Evolutionary conservation across 2,113 vertebrate species (phyloP).

Genomic region (Oceanites oceanicus): DNA sequence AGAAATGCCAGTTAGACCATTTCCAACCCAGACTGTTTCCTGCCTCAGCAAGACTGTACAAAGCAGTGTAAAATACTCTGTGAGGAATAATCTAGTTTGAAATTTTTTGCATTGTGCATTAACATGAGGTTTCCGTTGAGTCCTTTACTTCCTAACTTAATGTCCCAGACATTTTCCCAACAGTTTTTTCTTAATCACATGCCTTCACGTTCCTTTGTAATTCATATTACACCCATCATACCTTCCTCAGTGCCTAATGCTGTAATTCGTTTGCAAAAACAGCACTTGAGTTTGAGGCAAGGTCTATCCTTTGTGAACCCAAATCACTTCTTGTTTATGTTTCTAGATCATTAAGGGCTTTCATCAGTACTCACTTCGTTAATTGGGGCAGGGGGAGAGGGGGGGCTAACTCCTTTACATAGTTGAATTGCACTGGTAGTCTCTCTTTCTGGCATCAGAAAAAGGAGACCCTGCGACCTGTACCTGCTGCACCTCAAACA

Average conservation of each 20-base stretch:
- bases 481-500: background rate
- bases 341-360: background rate
- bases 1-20: background rate
- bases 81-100: background rate
- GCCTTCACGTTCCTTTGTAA: background rate
- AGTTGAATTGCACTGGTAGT: background rate
- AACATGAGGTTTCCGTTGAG: background rate
- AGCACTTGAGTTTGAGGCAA: background rate
- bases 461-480: background rate
- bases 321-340: background rate
- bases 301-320: background rate
- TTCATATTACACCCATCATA: background rate
- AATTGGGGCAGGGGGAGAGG: background rate
- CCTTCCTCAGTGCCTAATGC: background rate
- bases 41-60: background rate
- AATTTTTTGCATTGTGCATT: background rate
- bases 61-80: background rate
- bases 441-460: background rate
- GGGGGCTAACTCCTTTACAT: background rate
- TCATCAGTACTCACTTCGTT: background rate
- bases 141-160: background rate
- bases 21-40: background rate
- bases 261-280: background rate
- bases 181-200: background rate
- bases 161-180: background rate